Conservation (phyloP, 2,113 vertebrate genomes). For the Tragelaphus imberbis region DNA sequence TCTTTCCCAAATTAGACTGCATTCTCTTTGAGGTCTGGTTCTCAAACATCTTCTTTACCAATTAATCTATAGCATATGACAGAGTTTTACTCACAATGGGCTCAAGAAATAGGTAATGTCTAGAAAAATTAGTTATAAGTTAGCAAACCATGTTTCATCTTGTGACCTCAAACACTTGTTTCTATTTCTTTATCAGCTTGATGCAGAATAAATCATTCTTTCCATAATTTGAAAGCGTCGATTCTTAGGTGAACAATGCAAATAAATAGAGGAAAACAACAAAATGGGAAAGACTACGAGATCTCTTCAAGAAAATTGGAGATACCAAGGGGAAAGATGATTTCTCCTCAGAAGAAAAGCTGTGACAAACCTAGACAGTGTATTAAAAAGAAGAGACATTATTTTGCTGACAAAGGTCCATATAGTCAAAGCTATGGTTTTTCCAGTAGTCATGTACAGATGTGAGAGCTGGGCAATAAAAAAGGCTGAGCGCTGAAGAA, state of each 20-base stretch:
- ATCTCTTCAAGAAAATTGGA: neutral
- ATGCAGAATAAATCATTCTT: neutral
- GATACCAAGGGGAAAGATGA: neutral
- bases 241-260: neutral
- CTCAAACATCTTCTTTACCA: neutral
- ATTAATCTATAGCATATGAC: neutral
- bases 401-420: neutral
- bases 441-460: neutral
- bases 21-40: neutral
- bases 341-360: neutral
- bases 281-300: neutral
- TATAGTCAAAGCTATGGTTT: neutral
- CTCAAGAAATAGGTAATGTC: neutral
- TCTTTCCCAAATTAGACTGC: neutral
- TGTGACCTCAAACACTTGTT: conserved; percentile 11
- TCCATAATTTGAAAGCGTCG: neutral
- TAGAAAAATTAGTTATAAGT: neutral
- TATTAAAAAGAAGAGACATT: neutral
- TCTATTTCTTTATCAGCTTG: neutral
- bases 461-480: neutral
- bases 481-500: neutral
- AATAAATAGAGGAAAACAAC: neutral
- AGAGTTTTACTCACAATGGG: neutral
- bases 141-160: neutral
- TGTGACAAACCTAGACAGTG: neutral